phyloP scores from a whole-genome alignment of 2,113 vertebrate species.

The Lophotis ruficrista region DNA sequence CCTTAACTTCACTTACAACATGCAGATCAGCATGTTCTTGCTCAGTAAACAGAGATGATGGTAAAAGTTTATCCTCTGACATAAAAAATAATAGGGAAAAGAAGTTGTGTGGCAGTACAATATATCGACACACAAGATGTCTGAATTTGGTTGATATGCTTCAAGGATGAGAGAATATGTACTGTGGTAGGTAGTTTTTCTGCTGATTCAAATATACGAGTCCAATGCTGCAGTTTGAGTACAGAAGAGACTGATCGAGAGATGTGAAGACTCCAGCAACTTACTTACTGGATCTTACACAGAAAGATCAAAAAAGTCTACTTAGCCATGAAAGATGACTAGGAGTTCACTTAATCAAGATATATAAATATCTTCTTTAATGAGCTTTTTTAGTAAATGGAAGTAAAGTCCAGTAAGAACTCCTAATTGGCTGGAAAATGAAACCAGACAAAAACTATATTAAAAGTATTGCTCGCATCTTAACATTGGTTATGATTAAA shows the following conservation, averaged over 20 bases:
- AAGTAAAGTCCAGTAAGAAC: not conserved
- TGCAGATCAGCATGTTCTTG: not conserved
- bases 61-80: not conserved
- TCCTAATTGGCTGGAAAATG: not conserved
- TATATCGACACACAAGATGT: not conserved
- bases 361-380: not conserved
- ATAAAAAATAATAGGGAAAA: not conserved
- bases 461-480: not conserved
- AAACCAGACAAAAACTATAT: not conserved
- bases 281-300: not conserved
- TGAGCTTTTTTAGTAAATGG: not conserved
- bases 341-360: not conserved
- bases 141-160: not conserved
- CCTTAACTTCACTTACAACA: not conserved
- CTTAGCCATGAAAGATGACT: not conserved
- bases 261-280: not conserved
- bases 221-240: not conserved
- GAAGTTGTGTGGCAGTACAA: not conserved
- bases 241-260: not conserved
- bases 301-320: too few species aligned
- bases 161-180: not conserved
- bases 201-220: not conserved
- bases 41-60: not conserved
- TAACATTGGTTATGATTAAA: not conserved
- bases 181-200: not conserved